Evolutionary conservation across 2,797 vertebrate species (phyloP).

Genomic region (Leuciscus waleckii): DNA sequence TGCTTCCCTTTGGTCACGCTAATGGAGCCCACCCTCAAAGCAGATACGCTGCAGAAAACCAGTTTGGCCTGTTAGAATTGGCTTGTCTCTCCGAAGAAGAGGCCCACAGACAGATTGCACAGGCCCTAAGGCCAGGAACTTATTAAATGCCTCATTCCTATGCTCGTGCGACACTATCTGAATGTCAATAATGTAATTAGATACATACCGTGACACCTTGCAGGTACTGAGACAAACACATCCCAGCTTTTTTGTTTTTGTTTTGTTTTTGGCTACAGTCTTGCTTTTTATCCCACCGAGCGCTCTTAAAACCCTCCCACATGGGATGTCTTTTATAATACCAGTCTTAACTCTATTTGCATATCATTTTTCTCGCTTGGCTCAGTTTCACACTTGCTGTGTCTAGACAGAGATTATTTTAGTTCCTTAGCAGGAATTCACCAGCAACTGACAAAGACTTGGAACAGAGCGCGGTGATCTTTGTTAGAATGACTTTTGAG

Average conservation of each 20-base stretch:
- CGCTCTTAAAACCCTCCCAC: conserved; percentile 42
- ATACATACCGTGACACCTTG: conserved; percentile 3
- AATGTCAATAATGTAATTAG: conserved; percentile 35
- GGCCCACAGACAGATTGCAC: conserved; percentile 50
- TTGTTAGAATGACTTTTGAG: conserved; percentile 50
- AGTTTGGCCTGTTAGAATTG: conserved; percentile 53
- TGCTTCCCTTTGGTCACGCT: conserved; percentile 77
- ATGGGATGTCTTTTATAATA: conserved; percentile 48
- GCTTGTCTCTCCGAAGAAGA: conserved; percentile 51
- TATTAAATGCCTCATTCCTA: conserved; percentile 23
- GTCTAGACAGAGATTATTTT: conserved; percentile 66
- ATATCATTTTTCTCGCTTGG: conserved; percentile 61
- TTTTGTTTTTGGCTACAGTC: conserved; percentile 9
- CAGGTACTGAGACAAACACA: conserved; percentile 19
- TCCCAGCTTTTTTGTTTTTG: conserved; percentile 19
- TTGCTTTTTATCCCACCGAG: conserved; percentile 12
- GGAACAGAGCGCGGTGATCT: conserved; percentile 38
- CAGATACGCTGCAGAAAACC: conserved; percentile 64
- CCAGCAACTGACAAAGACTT: conserved; percentile 54
- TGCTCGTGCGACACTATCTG: conserved; percentile 10
- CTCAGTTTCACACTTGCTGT: conserved; percentile 57
- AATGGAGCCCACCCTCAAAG: conserved; percentile 71
- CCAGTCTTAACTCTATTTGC: conserved; percentile 55
- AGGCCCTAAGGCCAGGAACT: conserved; percentile 42
- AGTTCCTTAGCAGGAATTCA: conserved; percentile 57